A percentile compares a stretch with the other conserved stretches of the same genome.
These are phyloP conservation scores for Laticauda colubrina DNA, from an alignment of 2,113 vertebrate species.

Conservation along the genomic window DNA sequence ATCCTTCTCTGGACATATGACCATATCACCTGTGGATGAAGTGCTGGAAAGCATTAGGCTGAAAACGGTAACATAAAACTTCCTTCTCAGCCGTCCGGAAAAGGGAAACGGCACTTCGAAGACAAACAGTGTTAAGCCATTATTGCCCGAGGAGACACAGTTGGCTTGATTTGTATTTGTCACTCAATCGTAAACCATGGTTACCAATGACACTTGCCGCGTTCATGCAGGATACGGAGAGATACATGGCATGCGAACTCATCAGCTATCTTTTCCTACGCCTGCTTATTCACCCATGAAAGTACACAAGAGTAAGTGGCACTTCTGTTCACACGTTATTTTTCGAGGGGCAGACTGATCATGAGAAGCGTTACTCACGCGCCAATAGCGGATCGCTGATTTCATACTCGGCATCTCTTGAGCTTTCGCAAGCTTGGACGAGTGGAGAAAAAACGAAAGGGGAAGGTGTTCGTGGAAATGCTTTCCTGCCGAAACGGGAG, in stretches of 20 bases:
- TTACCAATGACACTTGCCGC: background rate
- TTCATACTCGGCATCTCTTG: background rate
- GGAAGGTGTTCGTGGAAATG: background rate
- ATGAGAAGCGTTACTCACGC: background rate
- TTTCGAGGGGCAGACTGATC: background rate
- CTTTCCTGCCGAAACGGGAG: background rate
- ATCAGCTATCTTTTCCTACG: background rate
- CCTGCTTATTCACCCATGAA: background rate
- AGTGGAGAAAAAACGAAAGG: background rate
- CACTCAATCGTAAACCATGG: background rate
- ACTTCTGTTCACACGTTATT: background rate
- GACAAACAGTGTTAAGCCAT: background rate
- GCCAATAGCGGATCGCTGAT: background rate
- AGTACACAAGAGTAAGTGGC: background rate
- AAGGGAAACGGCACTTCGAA: background rate
- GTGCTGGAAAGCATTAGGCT: background rate
- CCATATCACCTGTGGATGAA: background rate
- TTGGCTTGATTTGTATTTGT: background rate
- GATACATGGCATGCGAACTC: background rate
- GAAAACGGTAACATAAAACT: background rate
- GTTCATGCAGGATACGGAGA: background rate
- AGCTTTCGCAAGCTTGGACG: fast-evolving
- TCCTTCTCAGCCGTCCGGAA: background rate
- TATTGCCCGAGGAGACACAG: background rate
- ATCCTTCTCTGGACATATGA: background rate